phyloP scores from a whole-genome alignment of 1,140 invertebrate species.

The Sycobia sp. region DNA sequence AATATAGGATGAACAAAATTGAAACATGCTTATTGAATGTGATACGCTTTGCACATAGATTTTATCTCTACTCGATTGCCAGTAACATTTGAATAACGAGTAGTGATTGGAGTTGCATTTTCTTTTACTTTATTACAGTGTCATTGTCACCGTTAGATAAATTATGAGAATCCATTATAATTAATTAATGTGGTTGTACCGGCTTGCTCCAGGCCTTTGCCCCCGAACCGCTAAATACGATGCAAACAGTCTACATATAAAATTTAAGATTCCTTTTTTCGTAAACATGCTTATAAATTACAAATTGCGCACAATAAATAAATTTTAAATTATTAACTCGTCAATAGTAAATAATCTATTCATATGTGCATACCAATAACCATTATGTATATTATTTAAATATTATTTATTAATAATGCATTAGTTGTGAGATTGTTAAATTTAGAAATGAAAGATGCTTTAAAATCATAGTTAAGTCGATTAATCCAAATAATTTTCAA shows the following conservation, averaged over 20 bases:
- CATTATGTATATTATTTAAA: constrained; percentile 15
- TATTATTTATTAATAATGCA: constrained; percentile 15
- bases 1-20: constrained; percentile 1
- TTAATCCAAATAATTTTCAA: constrained; percentile 15
- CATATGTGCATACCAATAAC: constrained; percentile 12
- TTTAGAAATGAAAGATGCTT: constrained; percentile 26
- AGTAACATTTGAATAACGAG: constrained; percentile 46
- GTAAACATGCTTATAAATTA: constrained; percentile 23
- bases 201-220: constrained; percentile 58
- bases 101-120: constrained; percentile 61
- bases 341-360: background rate
- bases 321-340: background rate
- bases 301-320: constrained; percentile 3
- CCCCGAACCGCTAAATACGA: too few species aligned
- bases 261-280: constrained; percentile 2
- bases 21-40: constrained; percentile 18
- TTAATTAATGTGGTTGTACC: constrained; percentile 57
- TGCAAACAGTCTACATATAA: too few species aligned
- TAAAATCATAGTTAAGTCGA: constrained; percentile 42
- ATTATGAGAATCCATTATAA: constrained; percentile 25
- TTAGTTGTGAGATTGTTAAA: constrained; percentile 11
- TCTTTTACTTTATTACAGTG: constrained; percentile 38
- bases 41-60: constrained; percentile 28
- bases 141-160: constrained; percentile 35
- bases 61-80: constrained; percentile 52